Evolutionary conservation across 2,797 vertebrate genomes (phyloP).

Genomic region (Pangasius macronema): DNA sequence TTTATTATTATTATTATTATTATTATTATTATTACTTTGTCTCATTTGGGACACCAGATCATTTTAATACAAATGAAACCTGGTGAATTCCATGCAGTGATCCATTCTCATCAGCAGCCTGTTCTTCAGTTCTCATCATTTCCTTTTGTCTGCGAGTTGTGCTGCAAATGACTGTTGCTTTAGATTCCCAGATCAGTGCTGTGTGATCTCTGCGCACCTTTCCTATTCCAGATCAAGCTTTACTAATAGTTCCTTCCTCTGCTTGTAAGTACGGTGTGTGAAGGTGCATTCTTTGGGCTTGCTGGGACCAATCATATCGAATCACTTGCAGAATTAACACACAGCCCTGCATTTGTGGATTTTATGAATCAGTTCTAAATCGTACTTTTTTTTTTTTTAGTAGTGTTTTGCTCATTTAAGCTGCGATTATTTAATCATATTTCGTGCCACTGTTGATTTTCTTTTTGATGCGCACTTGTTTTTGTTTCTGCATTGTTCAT

Average conservation of each 20-base stretch:
- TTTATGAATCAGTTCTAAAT: not conserved
- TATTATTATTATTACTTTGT: not conserved
- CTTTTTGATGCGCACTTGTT: conserved; percentile 31
- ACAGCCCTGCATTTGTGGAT: not conserved
- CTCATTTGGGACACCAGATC: no score
- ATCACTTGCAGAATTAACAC: no score
- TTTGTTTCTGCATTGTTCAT: conserved; percentile 57
- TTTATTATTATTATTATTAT: not conserved
- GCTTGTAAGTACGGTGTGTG: not conserved
- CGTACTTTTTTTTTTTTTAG: not conserved
- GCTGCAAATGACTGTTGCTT: not conserved
- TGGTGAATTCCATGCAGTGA: not conserved
- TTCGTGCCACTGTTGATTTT: conserved; percentile 8
- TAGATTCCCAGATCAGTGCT: conserved; percentile 6
- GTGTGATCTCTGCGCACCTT: not conserved
- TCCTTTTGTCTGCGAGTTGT: not conserved
- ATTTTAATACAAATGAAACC: not conserved
- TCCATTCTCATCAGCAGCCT: not conserved
- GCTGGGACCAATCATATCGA: not conserved
- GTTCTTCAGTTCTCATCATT: not conserved
- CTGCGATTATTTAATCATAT: conserved; percentile 15
- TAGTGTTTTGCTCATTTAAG: not conserved
- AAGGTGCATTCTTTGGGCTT: not conserved
- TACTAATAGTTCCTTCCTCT: not conserved
- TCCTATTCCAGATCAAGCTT: not conserved